Base-by-base conservation (phyloP, 2,113 vertebrate genomes). In the Boulengeromyrus knoepffleri region DNA sequence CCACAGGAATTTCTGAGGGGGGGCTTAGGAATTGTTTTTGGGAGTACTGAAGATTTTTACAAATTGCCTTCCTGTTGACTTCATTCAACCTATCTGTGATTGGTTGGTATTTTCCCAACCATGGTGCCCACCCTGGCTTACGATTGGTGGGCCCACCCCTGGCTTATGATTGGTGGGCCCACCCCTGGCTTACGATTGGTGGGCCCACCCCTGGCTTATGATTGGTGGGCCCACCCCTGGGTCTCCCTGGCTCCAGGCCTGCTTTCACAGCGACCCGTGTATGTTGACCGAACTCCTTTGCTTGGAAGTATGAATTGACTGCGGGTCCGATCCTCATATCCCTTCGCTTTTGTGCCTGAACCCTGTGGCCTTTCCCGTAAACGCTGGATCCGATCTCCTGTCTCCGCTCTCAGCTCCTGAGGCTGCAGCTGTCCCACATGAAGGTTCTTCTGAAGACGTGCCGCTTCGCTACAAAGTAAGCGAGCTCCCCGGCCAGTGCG, bases 391-490 rank as follows among this genome's bases (percentile, higher is more conserved):
- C 17, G 6, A 1, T 52, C 50, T 52, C 50, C 50, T 52, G 50
- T 52, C 13, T 52, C 52, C 0, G 70, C 88, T 2, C 94, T 66
- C 91, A 99, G 99, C 95, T 98, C 89, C 92, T 99, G 50, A 96
- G 99, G 89, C 93, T 97, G 91, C 97, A 98, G 93, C 95, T 99
- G 74, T 98, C 96, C 92, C 98, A 98, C 94, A 98, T 99, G 97
- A 99, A 99, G 95, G 99, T 98, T 92, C 97, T 99, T 94, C 97
- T 99, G 91, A 99, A 97, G 95, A 99, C 97, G 0, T 99, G 99
- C 91, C 97, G 99, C 8, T 93, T 99, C 58, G 97, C 98, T 90
- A 97, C 97, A 95, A 96, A 97, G 99, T 99, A 95, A 97, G 98
- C 3, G 9, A 93, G 74, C 74, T 19, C 74, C 31, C 10, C 3